These are phyloP conservation scores for Phymanthus crucifer DNA, from an alignment of 92 coral and sea anemone species.

Conservation along the genomic window DNA sequence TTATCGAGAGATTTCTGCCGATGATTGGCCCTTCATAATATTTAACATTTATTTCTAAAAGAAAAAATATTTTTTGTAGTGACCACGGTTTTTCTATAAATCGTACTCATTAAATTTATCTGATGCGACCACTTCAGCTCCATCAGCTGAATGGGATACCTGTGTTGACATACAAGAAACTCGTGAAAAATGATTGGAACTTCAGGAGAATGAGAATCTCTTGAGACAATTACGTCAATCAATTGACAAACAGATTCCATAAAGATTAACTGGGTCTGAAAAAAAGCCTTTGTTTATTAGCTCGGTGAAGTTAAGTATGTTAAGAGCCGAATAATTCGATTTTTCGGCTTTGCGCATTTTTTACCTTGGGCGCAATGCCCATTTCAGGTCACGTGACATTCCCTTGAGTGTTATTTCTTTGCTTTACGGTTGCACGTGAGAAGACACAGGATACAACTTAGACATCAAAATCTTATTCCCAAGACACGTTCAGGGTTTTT, in stretches of 20 bases:
- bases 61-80: not conserved
- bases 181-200: not conserved
- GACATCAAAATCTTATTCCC: not conserved
- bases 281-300: too few relatives aligned
- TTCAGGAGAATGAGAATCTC: not conserved
- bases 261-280: not conserved
- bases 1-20: not conserved
- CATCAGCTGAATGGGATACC: not conserved
- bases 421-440: too few relatives aligned
- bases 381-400: too few relatives aligned
- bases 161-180: constrained; percentile 2
- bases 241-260: constrained; percentile 2
- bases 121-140: not conserved
- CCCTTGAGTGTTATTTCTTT: too few relatives aligned
- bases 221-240: constrained; percentile 2
- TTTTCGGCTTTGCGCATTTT: too few relatives aligned
- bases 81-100: not conserved
- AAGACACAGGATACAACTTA: too few relatives aligned
- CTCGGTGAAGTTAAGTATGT: too few relatives aligned
- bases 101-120: not conserved
- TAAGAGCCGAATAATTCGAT: too few relatives aligned
- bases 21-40: not conserved
- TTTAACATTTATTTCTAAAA: not conserved
- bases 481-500: too few relatives aligned
- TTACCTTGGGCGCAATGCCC: too few relatives aligned